These are phyloP conservation scores for Nothoprocta perdicaria DNA, from an alignment of 2,113 vertebrate genomes.

Conservation along the genomic window DNA sequence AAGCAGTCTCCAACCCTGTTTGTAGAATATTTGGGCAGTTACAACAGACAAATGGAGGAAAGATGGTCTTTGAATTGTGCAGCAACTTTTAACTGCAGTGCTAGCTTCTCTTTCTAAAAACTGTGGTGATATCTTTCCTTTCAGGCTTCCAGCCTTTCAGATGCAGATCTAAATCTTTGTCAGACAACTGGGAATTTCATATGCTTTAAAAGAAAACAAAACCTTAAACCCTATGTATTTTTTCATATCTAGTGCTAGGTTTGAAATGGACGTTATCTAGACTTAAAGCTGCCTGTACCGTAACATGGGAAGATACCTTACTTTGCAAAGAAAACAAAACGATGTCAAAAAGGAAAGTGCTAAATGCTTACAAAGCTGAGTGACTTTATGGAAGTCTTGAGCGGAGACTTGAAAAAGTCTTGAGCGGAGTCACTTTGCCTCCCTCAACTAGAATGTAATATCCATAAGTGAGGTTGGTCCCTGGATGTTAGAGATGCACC, in stretches of 20 bases:
- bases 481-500: constrained; percentile 43
- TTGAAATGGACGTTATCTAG: background rate
- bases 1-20: background rate
- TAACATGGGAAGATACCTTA: background rate
- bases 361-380: background rate
- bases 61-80: background rate
- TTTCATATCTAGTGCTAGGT: background rate
- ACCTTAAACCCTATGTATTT: background rate
- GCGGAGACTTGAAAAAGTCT: too few relatives aligned
- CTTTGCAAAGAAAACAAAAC: background rate
- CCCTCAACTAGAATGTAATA: constrained; percentile 37
- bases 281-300: background rate
- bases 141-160: background rate
- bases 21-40: background rate
- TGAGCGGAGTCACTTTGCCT: too few relatives aligned
- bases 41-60: background rate
- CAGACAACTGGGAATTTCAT: background rate
- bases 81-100: background rate
- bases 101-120: background rate
- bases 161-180: background rate
- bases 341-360: background rate
- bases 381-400: background rate
- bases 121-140: background rate
- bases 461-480: constrained; percentile 55
- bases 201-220: background rate